Percentiles rank a stretch among this genome's conserved stretches.
phyloP scores from a whole-genome alignment of 35 echinoderm and acorn worm species.

The Anneissia japonica region DNA sequence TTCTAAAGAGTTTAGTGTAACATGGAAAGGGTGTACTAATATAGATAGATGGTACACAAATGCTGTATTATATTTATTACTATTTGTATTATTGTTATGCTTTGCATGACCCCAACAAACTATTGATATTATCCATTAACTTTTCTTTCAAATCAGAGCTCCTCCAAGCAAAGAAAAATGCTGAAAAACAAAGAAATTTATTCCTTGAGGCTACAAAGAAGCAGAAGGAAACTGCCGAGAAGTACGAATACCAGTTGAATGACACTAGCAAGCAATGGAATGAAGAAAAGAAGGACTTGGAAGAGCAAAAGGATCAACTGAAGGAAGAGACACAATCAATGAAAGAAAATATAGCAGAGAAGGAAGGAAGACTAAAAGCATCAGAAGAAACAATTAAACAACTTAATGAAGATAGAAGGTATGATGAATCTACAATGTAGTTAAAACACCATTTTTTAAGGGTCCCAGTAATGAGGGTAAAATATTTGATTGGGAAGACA shows the following conservation, averaged over 20 bases:
- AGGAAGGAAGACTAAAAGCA: neutral
- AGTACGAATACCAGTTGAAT: neutral
- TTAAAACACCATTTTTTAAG: no score
- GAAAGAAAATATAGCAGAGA: neutral
- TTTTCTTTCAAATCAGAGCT: no score
- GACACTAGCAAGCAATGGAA: neutral
- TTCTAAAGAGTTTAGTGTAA: no score
- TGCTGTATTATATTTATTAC: no score
- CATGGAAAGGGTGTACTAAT: no score
- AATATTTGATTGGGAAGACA: no score
- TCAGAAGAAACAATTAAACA: neutral
- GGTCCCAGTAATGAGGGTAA: no score
- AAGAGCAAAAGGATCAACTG: neutral
- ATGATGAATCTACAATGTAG: no score
- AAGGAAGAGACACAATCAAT: neutral
- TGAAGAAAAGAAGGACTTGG: neutral
- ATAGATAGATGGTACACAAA: no score
- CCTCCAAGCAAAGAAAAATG: neutral
- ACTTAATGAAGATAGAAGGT: neutral
- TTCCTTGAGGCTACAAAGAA: neutral
- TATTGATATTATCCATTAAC: no score
- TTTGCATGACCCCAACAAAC: no score
- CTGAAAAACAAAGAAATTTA: neutral
- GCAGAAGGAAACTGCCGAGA: neutral
- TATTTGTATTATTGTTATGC: no score